A percentile compares a stretch with the other conserved stretches of the same genome.
Evolutionary conservation across 2,797 vertebrate species (phyloP).

Genomic region (Crossoptilon crossoptilon): DNA sequence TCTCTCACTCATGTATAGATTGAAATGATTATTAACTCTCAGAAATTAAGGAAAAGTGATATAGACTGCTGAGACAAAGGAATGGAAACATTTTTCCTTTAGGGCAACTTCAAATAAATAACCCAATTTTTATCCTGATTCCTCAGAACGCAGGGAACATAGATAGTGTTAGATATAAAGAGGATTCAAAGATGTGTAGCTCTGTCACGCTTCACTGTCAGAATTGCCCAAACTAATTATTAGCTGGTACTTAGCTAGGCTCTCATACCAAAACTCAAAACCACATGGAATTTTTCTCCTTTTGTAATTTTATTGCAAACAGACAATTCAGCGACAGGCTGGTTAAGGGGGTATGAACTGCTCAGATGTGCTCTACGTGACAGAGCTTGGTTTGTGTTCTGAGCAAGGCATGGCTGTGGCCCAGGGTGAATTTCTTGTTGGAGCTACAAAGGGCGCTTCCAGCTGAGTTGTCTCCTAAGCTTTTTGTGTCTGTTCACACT

Average conservation of each 20-base stretch:
- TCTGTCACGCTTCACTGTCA: background rate
- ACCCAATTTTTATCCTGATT: background rate
- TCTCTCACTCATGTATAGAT: background rate
- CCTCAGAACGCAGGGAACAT: background rate
- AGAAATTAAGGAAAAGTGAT: background rate
- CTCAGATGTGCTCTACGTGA: background rate
- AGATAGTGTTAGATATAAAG: background rate
- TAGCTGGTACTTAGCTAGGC: background rate
- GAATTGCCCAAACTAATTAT: background rate
- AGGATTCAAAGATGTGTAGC: background rate
- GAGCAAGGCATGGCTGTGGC: background rate
- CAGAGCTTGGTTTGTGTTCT: background rate
- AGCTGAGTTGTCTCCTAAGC: background rate
- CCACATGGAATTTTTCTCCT: background rate
- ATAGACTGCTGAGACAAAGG: background rate
- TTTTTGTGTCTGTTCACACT: background rate
- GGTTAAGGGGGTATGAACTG: background rate
- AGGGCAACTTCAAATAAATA: background rate
- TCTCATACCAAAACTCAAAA: background rate
- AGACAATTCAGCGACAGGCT: background rate
- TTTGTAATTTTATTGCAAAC: background rate
- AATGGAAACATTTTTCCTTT: conserved; percentile 3
- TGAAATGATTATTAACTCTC: background rate
- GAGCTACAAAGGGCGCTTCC: background rate
- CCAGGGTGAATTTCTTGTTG: background rate